Percentiles rank a stretch among this genome's conserved stretches.
phyloP scores from a whole-genome alignment of 2,888 invertebrate species.

The Smittia aterrima region DNA sequence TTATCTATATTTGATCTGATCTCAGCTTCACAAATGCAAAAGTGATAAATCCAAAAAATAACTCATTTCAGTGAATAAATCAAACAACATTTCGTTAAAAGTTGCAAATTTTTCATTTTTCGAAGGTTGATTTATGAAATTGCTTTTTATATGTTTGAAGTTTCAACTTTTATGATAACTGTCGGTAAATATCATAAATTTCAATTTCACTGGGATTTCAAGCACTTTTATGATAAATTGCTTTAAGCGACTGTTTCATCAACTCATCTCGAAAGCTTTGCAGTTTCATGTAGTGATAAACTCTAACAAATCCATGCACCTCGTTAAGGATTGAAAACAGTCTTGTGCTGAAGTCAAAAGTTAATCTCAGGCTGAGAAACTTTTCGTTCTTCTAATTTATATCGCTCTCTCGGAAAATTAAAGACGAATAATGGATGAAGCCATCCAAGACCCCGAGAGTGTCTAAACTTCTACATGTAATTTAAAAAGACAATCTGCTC shows the following conservation, averaged over 20 bases:
- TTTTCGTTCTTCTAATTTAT: conserved; percentile 4
- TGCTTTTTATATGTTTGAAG: neutral
- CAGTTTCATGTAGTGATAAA: no score
- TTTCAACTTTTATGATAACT: neutral
- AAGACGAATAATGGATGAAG: conserved; percentile 22
- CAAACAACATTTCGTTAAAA: conserved; percentile 14
- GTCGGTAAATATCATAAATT: neutral
- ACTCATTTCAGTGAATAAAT: neutral
- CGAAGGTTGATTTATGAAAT: conserved; percentile 15
- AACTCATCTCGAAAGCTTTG: no score
- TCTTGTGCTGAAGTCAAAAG: neutral
- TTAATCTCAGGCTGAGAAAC: neutral
- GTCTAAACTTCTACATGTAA: conserved; percentile 4
- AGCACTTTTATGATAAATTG: neutral
- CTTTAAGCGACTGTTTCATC: no score
- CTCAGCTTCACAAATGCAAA: neutral
- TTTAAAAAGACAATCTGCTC: conserved; percentile 15
- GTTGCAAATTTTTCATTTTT: neutral
- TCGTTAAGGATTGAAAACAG: no score
- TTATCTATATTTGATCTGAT: conserved; percentile 11
- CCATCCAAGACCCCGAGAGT: neutral
- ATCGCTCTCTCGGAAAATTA: neutral
- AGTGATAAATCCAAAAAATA: neutral
- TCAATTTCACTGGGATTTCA: neutral
- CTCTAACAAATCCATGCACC: no score